Conservation (phyloP, 2,888 invertebrate genomes). For the Eupithecia inturbata region DNA sequence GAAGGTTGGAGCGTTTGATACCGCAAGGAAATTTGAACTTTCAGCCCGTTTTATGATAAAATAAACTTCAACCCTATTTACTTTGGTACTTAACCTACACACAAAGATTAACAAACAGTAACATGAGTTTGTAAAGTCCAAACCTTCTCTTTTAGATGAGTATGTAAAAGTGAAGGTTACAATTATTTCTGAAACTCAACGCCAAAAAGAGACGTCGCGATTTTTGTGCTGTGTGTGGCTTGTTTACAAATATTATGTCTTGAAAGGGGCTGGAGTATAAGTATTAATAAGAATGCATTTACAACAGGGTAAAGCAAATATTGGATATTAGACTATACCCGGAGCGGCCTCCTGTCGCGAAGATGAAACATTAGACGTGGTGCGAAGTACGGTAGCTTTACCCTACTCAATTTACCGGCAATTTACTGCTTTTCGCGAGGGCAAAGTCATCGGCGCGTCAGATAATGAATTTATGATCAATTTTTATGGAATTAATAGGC, state of each 20-base stretch:
- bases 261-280: not conserved
- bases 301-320: conserved; percentile 56
- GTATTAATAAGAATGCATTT: conserved; percentile 44
- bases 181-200: not conserved
- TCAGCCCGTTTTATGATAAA: not conserved
- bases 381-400: conserved; percentile 58
- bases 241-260: not conserved
- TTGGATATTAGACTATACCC: conserved; percentile 60
- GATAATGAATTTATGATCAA: conserved; percentile 74
- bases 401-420: conserved; percentile 51
- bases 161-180: no score
- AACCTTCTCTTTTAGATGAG: not conserved
- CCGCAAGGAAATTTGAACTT: conserved; percentile 6
- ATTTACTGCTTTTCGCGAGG: conserved; percentile 66
- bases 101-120: not conserved
- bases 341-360: conserved; percentile 76
- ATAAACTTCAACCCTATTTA: not conserved
- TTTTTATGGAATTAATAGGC: conserved; percentile 58
- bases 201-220: not conserved
- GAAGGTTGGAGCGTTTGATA: conserved; percentile 37
- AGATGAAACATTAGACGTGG: conserved; percentile 69
- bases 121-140: not conserved
- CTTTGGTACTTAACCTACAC: not conserved
- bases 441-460: conserved; percentile 52
- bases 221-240: not conserved